These are phyloP conservation scores for Characodon lateralis DNA, from an alignment of 2,797 vertebrate species.

Conservation along the genomic window DNA sequence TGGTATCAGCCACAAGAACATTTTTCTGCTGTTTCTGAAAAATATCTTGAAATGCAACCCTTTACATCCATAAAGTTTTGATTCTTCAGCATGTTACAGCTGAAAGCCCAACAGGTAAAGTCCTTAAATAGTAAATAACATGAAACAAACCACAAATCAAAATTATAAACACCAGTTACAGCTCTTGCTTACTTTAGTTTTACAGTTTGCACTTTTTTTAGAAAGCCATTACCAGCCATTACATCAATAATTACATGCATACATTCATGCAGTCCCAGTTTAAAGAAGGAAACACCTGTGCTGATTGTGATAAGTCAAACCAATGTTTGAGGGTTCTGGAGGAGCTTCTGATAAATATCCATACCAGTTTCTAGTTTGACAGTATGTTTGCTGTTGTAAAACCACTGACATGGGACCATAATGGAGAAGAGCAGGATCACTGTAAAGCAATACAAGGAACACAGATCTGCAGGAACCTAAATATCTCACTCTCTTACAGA, in stretches of 20 bases:
- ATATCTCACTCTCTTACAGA: slow-evolving; percentile 8
- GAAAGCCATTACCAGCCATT: no score
- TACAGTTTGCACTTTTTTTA: not conserved
- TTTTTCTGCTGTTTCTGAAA: not conserved
- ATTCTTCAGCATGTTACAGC: not conserved
- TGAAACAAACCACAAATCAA: not conserved
- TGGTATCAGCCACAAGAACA: not conserved
- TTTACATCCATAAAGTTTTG: not conserved
- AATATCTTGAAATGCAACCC: not conserved
- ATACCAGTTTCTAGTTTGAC: not conserved
- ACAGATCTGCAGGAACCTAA: slow-evolving; percentile 31
- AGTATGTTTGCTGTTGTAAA: slow-evolving; percentile 15
- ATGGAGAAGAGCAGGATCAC: slow-evolving; percentile 37
- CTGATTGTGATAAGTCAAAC: not conserved
- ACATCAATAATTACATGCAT: not conserved
- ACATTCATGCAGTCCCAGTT: not conserved
- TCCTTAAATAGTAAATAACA: not conserved
- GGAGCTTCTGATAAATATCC: not conserved
- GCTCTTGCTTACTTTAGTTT: not conserved
- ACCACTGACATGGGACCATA: slow-evolving; percentile 32
- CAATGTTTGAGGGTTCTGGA: not conserved
- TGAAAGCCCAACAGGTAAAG: not conserved
- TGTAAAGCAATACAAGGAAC: slow-evolving; percentile 25
- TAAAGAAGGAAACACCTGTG: not conserved
- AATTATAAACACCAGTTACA: not conserved